Base-by-base conservation (phyloP, 1,140 invertebrate species). In the Neodiprion virginianus region DNA sequence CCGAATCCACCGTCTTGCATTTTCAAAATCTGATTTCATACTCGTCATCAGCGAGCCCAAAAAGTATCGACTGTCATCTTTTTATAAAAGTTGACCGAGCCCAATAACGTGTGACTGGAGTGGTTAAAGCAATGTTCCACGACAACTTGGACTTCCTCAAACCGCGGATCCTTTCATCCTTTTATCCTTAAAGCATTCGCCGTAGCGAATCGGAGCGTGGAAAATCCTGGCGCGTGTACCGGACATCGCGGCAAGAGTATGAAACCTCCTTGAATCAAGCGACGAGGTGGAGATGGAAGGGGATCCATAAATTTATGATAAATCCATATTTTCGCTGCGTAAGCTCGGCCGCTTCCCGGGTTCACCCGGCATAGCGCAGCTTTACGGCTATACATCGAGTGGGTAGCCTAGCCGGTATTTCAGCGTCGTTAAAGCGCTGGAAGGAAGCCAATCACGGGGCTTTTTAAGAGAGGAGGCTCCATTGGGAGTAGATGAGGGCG, bases 231-330 rank as follows among this genome's bases (percentile, higher is more conserved):
- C 28, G 28, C 28, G 5, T 40, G 28, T 40, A 40, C 28, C 28
- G 28, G 28, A 40, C 28, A 40, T 40, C n/a, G 53, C 53, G 53
- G 53, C 11, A 17, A 14, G 21, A 21, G 67, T 11, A 69, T 47
- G 21, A 69, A 69, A 69, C 21, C 67, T 69, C 40, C 67, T 69
- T 69, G 11, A 69, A 69, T 69, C 67, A 69, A 69, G 67, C 23
- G 53, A 17, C 11, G 11, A 61, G 53, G 53, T 5, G 28, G n/a
- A 61, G 11, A 61, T 4, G 53, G 11, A 12, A 61, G 53, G n/a
- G 53, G 11, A 69, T 69, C 67, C 67, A 21, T 21, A 69, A 69
- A 69, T 69, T 69, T 69, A 69, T 47, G 67, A 69, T 69, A 47
- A 69, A 69, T 69, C 67, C 14, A 61, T 47, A 69, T 69, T 17